phyloP scores from a whole-genome alignment of 2,888 invertebrate species.

The Venustoraphidia nigricollis region DNA sequence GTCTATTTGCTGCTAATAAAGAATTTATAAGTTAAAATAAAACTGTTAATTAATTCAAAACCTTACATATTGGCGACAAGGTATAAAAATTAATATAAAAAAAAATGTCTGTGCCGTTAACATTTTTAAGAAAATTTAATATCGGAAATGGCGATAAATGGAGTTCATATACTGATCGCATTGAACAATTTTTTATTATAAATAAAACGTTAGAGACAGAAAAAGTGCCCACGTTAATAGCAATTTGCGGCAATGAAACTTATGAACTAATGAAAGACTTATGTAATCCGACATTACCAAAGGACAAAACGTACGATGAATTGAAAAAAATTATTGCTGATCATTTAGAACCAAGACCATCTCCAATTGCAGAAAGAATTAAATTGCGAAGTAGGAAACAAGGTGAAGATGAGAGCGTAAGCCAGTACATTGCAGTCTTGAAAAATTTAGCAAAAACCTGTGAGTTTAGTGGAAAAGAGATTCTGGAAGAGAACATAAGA shows the following conservation, averaged over 20 bases:
- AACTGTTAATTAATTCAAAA: too few relatives aligned
- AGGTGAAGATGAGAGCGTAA: slow-evolving; percentile 4
- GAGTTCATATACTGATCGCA: background rate
- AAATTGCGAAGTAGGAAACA: slow-evolving; percentile 11
- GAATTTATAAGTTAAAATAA: too few relatives aligned
- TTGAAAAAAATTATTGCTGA: slow-evolving; percentile 8
- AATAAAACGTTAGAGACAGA: background rate
- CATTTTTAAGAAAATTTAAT: background rate
- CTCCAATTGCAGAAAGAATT: slow-evolving; percentile 9
- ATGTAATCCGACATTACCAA: slow-evolving; percentile 8
- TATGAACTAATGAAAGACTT: slow-evolving; percentile 1
- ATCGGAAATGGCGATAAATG: background rate
- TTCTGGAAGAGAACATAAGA: too few relatives aligned
- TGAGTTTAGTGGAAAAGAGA: slow-evolving; percentile 3
- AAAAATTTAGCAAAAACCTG: slow-evolving; percentile 8
- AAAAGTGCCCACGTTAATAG: background rate
- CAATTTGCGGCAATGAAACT: background rate
- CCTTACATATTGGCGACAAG: too few relatives aligned
- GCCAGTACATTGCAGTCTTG: slow-evolving; percentile 7
- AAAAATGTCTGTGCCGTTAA: too few relatives aligned
- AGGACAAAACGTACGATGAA: slow-evolving; percentile 2
- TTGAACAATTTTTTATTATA: slow-evolving; percentile 1
- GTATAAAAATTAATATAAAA: too few relatives aligned
- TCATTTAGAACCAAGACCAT: slow-evolving; percentile 10
- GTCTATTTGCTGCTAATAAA: too few relatives aligned